These are phyloP conservation scores for Pangasius sanitwongsei DNA, from an alignment of 2,797 vertebrate genomes.

Conservation along the genomic window DNA sequence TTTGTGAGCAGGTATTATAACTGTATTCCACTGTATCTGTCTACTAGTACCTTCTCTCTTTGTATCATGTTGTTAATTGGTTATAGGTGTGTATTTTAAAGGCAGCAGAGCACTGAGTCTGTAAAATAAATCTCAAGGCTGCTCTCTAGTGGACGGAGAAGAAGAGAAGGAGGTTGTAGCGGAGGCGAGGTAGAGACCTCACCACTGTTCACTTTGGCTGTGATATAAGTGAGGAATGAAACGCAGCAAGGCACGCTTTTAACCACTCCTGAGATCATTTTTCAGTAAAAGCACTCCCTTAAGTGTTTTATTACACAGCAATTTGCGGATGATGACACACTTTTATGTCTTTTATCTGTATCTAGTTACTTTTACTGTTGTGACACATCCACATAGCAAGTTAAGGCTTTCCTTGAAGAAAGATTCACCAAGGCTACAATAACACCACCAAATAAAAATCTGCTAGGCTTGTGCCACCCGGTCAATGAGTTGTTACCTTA, in stretches of 20 bases:
- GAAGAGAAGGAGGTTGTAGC: background rate
- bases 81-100: background rate
- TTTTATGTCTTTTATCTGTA: background rate
- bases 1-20: background rate
- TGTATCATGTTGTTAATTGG: background rate
- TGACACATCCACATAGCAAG: background rate
- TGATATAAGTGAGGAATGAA: background rate
- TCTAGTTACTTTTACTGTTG: background rate
- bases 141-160: conserved; percentile 27
- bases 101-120: background rate
- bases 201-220: background rate
- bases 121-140: conserved; percentile 4
- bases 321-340: background rate
- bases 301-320: background rate
- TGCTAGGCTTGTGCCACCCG: background rate
- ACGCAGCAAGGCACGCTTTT: background rate
- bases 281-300: background rate
- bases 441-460: background rate
- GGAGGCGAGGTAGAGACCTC: background rate
- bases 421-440: no score
- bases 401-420: background rate
- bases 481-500: background rate
- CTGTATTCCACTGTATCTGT: background rate
- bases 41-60: background rate
- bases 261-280: background rate